These are phyloP conservation scores for Myxocyprinus asiaticus DNA, from an alignment of 2,113 vertebrate genomes.

Conservation along the genomic window DNA sequence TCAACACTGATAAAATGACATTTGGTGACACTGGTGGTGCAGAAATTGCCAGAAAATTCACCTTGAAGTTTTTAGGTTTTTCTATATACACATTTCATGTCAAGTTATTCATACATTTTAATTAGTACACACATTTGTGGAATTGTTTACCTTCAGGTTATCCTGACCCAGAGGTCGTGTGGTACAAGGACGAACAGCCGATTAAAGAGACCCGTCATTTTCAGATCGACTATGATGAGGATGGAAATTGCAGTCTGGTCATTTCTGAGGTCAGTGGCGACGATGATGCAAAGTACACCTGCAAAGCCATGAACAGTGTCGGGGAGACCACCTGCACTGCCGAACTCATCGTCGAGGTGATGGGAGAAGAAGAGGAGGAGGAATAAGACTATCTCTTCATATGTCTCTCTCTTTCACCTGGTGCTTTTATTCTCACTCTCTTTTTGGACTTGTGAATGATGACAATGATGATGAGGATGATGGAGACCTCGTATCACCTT, in stretches of 20 bases:
- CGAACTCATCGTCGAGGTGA: conserved; percentile 95
- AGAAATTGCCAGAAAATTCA: too few species aligned
- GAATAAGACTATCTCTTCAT: conserved; percentile 67
- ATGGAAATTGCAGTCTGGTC: conserved; percentile 95
- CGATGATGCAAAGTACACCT: conserved; percentile 96
- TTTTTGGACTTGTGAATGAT: conserved; percentile 21
- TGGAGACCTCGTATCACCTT: conserved; percentile 35
- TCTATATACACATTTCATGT: too few species aligned
- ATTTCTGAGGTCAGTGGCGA: conserved; percentile 95
- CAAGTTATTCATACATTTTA: too few species aligned
- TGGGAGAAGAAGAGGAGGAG: conserved; percentile 85
- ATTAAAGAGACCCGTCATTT: conserved; percentile 97
- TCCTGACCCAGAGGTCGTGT: conserved; percentile 96
- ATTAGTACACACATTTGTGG: background rate
- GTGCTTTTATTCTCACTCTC: conserved; percentile 34
- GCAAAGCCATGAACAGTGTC: conserved; percentile 94
- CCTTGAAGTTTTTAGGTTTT: too few species aligned
- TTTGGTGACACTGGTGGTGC: too few species aligned
- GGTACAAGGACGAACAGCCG: conserved; percentile 96
- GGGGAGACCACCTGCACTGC: conserved; percentile 95
- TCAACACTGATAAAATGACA: too few species aligned
- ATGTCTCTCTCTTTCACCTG: conserved; percentile 28
- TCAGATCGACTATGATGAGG: conserved; percentile 98
- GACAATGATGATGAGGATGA: conserved; percentile 16
- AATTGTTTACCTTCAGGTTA: conserved; percentile 74